Conservation (phyloP, 1,140 invertebrate species). For the Antheraea pernyi region DNA sequence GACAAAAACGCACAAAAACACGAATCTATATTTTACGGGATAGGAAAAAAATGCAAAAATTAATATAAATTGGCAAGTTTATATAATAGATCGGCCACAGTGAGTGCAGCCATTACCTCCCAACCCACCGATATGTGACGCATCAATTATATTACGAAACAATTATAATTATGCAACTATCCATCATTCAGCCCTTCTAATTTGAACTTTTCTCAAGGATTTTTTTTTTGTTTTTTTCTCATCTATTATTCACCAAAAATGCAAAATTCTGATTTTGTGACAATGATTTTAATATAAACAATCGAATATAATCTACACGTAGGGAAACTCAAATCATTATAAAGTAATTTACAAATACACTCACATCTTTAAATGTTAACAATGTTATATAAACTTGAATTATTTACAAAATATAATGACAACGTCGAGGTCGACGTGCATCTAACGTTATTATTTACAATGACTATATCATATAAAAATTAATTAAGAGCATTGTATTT, state of each 20-base stretch:
- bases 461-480: constrained; percentile 70
- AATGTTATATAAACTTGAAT: constrained; percentile 72
- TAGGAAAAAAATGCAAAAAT: not conserved
- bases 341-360: constrained; percentile 78
- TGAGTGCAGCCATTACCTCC: constrained; percentile 20
- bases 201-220: constrained; percentile 47
- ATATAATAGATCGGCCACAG: constrained; percentile 33
- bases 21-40: no score
- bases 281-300: constrained; percentile 69
- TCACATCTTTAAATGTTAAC: constrained; percentile 72
- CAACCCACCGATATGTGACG: constrained; percentile 60
- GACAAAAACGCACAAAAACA: no score
- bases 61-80: constrained; percentile 16
- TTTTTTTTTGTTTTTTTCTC: constrained; percentile 32
- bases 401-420: constrained; percentile 78
- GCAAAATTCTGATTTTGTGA: constrained; percentile 78
- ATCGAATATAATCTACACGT: constrained; percentile 59
- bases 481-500: constrained; percentile 72
- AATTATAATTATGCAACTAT: constrained; percentile 58
- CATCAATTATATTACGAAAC: constrained; percentile 53
- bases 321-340: constrained; percentile 72
- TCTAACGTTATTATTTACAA: constrained; percentile 75
- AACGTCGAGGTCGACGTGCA: constrained; percentile 48
- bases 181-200: constrained; percentile 59
- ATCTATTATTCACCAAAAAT: constrained; percentile 46